phyloP scores from a whole-genome alignment of 2,797 vertebrate species.

The Halcyon leucocephala region DNA sequence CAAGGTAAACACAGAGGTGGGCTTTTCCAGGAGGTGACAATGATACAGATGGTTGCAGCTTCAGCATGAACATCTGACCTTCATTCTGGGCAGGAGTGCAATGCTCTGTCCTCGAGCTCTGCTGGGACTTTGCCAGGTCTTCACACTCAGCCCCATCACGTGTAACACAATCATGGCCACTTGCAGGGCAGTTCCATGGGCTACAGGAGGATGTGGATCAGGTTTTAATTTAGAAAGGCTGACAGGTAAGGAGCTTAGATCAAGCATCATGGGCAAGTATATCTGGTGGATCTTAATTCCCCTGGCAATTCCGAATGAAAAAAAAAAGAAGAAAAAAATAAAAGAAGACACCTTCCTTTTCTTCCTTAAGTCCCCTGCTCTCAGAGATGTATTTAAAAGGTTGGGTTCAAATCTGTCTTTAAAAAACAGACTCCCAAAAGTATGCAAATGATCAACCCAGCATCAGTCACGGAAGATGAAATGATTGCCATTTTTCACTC shows the following conservation, averaged over 20 bases:
- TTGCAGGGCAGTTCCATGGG: neutral
- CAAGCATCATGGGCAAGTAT: neutral
- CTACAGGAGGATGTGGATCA: neutral
- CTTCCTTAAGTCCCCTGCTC: neutral
- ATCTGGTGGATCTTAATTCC: neutral
- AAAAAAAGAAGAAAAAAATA: too few species aligned
- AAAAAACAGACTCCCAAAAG: neutral
- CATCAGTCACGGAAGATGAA: accelerated
- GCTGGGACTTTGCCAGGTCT: neutral
- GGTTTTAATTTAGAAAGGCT: conserved; percentile 21
- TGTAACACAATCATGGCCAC: neutral
- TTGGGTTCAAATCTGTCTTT: neutral
- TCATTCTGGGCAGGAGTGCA: neutral
- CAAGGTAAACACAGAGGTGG: neutral
- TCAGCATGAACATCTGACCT: neutral
- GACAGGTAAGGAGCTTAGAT: conserved; percentile 48
- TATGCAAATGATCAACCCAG: neutral
- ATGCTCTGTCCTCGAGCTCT: accelerated
- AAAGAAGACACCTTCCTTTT: neutral
- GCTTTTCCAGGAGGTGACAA: neutral
- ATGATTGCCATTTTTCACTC: neutral
- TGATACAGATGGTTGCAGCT: neutral
- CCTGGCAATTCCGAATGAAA: accelerated
- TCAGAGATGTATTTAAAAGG: neutral
- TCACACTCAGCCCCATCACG: neutral